Percentiles rank a stretch among this genome's conserved stretches.
Evolutionary conservation across 1,140 invertebrate species (phyloP).

Genomic region (Trichonephila clavipes): DNA sequence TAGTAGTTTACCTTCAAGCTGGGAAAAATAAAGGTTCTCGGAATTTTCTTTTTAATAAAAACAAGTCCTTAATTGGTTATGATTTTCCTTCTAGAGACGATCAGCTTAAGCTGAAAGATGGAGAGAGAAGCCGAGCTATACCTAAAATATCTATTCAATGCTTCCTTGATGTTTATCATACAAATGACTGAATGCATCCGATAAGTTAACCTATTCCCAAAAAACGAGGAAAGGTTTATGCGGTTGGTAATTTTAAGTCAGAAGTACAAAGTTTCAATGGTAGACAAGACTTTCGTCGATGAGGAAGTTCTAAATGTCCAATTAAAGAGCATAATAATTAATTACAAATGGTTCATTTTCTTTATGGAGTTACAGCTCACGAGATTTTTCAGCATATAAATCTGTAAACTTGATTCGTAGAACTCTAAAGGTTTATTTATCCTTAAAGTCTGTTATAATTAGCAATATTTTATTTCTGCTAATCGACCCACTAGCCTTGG

Average conservation of each 20-base stretch:
- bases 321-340: neutral
- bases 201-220: neutral
- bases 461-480: too few relatives aligned
- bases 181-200: neutral
- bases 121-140: neutral
- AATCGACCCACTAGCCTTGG: too few relatives aligned
- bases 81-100: neutral
- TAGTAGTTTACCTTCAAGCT: neutral
- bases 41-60: neutral
- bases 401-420: too few relatives aligned
- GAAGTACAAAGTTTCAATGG: neutral
- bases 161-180: constrained; percentile 43
- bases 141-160: neutral
- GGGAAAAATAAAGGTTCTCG: neutral
- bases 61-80: neutral
- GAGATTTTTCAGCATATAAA: too few relatives aligned
- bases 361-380: too few relatives aligned
- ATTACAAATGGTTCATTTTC: too few relatives aligned
- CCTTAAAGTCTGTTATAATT: too few relatives aligned
- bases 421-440: too few relatives aligned
- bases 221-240: constrained; percentile 8
- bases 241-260: neutral
- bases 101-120: neutral
- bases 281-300: neutral
- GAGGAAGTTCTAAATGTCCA: neutral